Base-by-base conservation (phyloP, 2,797 vertebrate genomes). In the Danio albolineatus region DNA sequence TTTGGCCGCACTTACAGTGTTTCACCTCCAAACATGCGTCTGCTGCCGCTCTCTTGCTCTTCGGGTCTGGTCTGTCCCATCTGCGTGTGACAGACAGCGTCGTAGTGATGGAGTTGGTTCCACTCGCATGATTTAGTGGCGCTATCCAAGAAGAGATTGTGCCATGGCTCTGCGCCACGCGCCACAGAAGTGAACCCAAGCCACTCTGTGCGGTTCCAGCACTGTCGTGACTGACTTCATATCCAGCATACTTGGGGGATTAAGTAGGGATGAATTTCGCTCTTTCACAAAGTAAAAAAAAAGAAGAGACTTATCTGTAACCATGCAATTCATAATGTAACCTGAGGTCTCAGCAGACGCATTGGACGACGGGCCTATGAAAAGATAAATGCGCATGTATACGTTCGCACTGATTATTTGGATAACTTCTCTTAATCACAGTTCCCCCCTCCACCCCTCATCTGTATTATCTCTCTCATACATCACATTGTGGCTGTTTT, bases 161-260 rank as follows among this genome's bases (percentile, higher is more conserved):
- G 80, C 80, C 73, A 64, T 86, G 83, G 85, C 83, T 77, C 59
- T 0, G 62, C 13, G 85, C 83, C 86, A 86, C 44, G 16, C 19
- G 71, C 85, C 85, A 67, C 80, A 83, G 64, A 76, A 76, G 71
- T 81, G 74, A 86, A 82, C 82, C 82, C 81, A 79, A 85, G 80
- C 67, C 67, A 49, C 78, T 80, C 69, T 77, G 69, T 44, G 81
- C 72, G 78, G 83, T 80, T 83, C 79, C 81, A 85, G 69, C 72
- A 61, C 79, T 83, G 83, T 85, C 70, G 67, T 79, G 67, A 78
- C 66, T 70, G 66, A 92, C 88, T 92, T 91, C 90, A 90, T 93
- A 91, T 90, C 73, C 90, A 86, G 90, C 91, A 93, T 94, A 92
- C 90, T 92, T 93, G 83, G 83, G 89, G 92, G 91, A 94, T 94